A percentile compares a stretch with the other conserved stretches of the same genome.
These are phyloP conservation scores for Psittacula echo DNA, from an alignment of 2,797 vertebrate genomes.

Conservation along the genomic window DNA sequence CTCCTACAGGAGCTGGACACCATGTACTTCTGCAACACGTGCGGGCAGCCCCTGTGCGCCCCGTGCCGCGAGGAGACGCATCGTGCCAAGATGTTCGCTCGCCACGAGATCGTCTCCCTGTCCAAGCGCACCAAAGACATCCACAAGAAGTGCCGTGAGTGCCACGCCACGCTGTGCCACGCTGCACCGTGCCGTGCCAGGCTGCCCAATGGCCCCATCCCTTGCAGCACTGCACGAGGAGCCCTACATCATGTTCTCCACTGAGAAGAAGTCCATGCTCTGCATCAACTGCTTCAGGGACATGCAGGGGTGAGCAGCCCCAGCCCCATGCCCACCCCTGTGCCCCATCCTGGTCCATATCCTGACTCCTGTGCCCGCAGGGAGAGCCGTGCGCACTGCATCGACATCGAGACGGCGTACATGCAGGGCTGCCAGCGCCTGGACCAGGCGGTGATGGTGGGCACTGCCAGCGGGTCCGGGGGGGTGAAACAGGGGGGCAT, in stretches of 20 bases:
- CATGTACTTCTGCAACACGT: slow-evolving; percentile 97
- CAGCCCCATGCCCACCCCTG: rapidly evolving
- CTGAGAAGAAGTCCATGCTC: slow-evolving; percentile 93
- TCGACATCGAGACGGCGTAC: slow-evolving; percentile 94
- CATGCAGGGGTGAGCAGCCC: slow-evolving; percentile 89
- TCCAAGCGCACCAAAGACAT: slow-evolving; percentile 90
- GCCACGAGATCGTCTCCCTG: slow-evolving; percentile 92
- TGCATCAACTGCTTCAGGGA: slow-evolving; percentile 98
- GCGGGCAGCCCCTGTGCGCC: slow-evolving; percentile 89
- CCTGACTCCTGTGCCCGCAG: slow-evolving; percentile 61
- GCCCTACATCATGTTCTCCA: slow-evolving; percentile 95
- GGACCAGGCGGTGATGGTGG: slow-evolving; percentile 93
- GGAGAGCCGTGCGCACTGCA: slow-evolving; percentile 92
- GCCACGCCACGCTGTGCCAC: rapidly evolving
- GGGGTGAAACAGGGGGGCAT: rapidly evolving
- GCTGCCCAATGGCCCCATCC: rapidly evolving
- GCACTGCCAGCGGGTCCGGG: neutral
- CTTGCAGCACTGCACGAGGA: slow-evolving; percentile 88
- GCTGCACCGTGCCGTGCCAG: rapidly evolving
- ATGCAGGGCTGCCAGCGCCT: slow-evolving; percentile 92
- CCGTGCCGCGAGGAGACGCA: slow-evolving; percentile 91
- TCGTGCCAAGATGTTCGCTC: slow-evolving; percentile 90
- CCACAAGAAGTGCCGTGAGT: slow-evolving; percentile 93
- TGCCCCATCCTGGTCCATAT: rapidly evolving
- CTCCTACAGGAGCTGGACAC: slow-evolving; percentile 82